Evolutionary conservation across 2,797 vertebrate genomes (phyloP), one percentile per base, ranked within the genome.

Genomic region (Propithecus perrieri): DNA sequence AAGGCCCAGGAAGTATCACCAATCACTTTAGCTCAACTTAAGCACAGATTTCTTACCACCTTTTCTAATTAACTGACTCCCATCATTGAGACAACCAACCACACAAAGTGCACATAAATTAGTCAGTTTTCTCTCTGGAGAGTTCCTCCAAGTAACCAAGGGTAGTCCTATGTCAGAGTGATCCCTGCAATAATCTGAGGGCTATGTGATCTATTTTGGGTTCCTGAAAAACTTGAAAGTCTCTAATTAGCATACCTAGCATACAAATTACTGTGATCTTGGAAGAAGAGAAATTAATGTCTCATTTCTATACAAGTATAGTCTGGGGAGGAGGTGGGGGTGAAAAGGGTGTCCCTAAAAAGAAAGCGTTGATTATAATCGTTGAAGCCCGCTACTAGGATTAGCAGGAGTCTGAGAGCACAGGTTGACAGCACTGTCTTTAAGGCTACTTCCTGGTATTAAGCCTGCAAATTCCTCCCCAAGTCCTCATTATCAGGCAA

Each of bases 251-350:
- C 17, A 89, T 3, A 17, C 33, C 7, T 28, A 43, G 24, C 7
- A 8, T 69, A 17, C 38, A 80, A 69, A 17, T 87, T 79, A 93
- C 24, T 87, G 7, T 33, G 50, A 84, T 80, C 46, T 13, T 65
- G 15, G 43, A 72, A 72, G n/a, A 26, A 20, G 20, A 95, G 81
- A 92, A 90, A 87, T 61, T 33, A 96, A 88, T 88, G 71, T 30
- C n/a, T 69, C 41, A 12, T 18, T 90, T 92, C 43, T 72, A 92
- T 5, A 28, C 8, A 69, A 90, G 48, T n/a, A 71, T 3, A 75
- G 65, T 61, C 33, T 53, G 38, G 41, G 22, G 50, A 12, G 46
- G 50, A 2, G 50, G 50, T 2, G 17, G 53, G 41, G 22, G 50
- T 76, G 50, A 76, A 85, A 12, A 63, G 5, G 33, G 10, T 96